A percentile compares a stretch with the other conserved stretches of the same genome.
These are phyloP conservation scores for Gopherus evgoodei DNA, from an alignment of 2,113 vertebrate species.

Conservation along the genomic window DNA sequence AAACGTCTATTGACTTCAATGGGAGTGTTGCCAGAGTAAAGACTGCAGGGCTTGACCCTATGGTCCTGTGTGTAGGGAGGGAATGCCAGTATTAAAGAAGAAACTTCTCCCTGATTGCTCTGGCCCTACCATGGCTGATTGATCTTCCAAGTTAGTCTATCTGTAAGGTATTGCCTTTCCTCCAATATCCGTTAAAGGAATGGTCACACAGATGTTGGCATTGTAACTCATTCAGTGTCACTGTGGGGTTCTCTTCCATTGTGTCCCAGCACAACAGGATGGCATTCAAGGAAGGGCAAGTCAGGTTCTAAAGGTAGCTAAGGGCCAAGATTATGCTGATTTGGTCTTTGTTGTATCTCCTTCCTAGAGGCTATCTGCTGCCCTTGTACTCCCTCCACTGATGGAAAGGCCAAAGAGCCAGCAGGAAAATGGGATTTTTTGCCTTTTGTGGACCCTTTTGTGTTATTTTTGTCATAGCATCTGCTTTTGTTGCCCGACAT, in stretches of 20 bases:
- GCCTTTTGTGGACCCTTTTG: slow-evolving; percentile 70
- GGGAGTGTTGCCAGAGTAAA: slow-evolving; percentile 29
- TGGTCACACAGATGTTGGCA: slow-evolving; percentile 72
- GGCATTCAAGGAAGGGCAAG: slow-evolving; percentile 49
- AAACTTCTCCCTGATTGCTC: slow-evolving; percentile 30
- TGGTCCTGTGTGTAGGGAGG: slow-evolving; percentile 47
- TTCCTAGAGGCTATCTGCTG: slow-evolving; percentile 13
- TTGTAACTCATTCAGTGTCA: slow-evolving; percentile 68
- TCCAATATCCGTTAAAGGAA: slow-evolving; percentile 53
- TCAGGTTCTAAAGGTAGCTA: slow-evolving; percentile 14
- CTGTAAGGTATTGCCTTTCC: slow-evolving; percentile 67
- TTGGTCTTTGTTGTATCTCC: slow-evolving; percentile 49
- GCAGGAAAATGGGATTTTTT: slow-evolving; percentile 76
- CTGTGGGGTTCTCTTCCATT: slow-evolving; percentile 66
- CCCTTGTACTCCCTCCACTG: slow-evolving; percentile 62
- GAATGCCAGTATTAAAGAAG: slow-evolving; percentile 16
- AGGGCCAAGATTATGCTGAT: background rate
- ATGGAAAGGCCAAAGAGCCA: slow-evolving; percentile 39
- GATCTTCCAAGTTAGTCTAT: slow-evolving; percentile 46
- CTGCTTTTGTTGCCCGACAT: slow-evolving; percentile 69
- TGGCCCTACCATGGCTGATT: slow-evolving; percentile 64
- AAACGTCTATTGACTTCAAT: slow-evolving; percentile 59
- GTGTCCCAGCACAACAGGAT: slow-evolving; percentile 56
- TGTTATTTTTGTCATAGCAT: slow-evolving; percentile 63
- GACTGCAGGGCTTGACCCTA: slow-evolving; percentile 55